Base-by-base conservation (phyloP, 2,888 invertebrate species). In the Choristoneura rosaceana region DNA sequence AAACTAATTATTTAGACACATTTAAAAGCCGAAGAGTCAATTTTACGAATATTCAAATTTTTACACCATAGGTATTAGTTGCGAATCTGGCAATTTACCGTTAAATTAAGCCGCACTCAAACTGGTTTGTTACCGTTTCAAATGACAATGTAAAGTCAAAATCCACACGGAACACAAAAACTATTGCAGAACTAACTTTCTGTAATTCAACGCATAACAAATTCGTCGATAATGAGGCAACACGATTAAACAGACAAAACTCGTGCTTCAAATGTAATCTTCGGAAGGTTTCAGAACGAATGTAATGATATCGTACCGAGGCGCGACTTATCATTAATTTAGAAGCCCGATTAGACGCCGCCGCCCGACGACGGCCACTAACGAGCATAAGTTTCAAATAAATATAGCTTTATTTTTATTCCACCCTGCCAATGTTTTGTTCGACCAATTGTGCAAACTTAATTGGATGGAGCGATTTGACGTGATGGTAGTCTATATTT, bases 291-390 rank as follows among this genome's bases (percentile, higher is more conserved):
- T 89, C 87, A 88, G 89, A 89, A 89, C 85, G 91, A 90, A 87
- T 89, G 90, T 90, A 86, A 87, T 84, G 91, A 92, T 93, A 92
- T 91, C 90, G 87, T 86, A 82, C 87, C 85, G 84, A 88, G 89
- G 86, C 86, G 82, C 85, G 87, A 87, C 90, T 93, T 93, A 93
- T 93, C 93, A 90, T 90, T 86, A 92, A 93, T 93, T 93, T 93
- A 93, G 92, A 91, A 90, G 84, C 85, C 83, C 91, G 93, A 93
- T 93, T 93, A 93, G 93, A 90, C 84, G 87, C 83, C 85, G 83
- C 88, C 87, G 83, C 81, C 87, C 89, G 88, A 90, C 90, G 88
- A 90, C 90, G 87, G 88, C 25, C 50, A 84, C 91, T 84, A 93
- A 93, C 93, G 93, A 93, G 93, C 91, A 88, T 91, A 88, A 85